A percentile compares a stretch with the other conserved stretches of the same genome.
phyloP scores from a whole-genome alignment of 2,113 vertebrate species.

The Upupa epops region DNA sequence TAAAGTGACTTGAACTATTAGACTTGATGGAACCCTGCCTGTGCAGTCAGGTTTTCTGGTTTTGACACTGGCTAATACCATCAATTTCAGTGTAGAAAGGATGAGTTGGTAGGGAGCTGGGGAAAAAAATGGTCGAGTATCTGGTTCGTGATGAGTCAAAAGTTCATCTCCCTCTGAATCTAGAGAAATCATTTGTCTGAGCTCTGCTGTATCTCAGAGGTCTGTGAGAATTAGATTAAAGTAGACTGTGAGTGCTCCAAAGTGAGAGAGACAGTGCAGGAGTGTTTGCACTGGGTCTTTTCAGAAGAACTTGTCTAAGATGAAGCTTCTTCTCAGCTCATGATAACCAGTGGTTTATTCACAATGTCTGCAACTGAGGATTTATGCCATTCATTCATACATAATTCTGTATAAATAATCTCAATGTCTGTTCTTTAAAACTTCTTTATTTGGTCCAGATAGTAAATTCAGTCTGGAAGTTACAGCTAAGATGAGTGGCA shows the following conservation, averaged over 20 bases:
- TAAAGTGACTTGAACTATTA: neutral
- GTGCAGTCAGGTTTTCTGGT: neutral
- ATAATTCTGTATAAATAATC: neutral
- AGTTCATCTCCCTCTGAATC: neutral
- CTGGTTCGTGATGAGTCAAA: rapidly evolving
- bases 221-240: neutral
- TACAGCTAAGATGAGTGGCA: neutral
- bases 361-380: neutral
- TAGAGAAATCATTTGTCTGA: neutral
- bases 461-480: conserved; percentile 3
- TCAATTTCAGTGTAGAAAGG: neutral
- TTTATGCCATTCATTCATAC: neutral
- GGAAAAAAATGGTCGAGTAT: neutral
- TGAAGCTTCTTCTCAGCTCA: neutral
- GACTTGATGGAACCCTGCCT: neutral
- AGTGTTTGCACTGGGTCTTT: neutral
- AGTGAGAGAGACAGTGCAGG: neutral
- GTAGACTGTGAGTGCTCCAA: neutral
- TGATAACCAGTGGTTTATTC: neutral
- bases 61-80: neutral
- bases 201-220: neutral
- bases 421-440: neutral
- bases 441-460: neutral
- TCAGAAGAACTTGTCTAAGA: neutral
- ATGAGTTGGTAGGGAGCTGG: neutral